Conservation (phyloP, 2,797 vertebrate species). For the Sebastes vulpes region DNA sequence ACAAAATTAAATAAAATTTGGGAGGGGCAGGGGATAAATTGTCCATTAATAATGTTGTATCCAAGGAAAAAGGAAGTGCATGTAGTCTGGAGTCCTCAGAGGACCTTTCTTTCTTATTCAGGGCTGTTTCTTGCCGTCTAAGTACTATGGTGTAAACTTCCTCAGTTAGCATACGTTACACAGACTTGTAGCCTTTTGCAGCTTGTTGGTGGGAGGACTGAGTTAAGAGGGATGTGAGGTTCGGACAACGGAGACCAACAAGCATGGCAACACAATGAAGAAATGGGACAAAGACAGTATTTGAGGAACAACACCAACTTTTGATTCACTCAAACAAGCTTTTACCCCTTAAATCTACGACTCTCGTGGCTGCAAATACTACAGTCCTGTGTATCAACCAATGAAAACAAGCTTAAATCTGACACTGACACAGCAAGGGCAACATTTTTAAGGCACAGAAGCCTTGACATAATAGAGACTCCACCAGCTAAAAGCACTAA, state of each 20-base stretch:
- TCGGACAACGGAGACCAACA: slow-evolving; percentile 73
- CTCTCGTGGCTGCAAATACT: slow-evolving; percentile 51
- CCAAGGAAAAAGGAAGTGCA: slow-evolving; percentile 85
- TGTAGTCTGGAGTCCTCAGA: slow-evolving; percentile 84
- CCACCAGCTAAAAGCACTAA: slow-evolving; percentile 88
- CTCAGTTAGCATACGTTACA: slow-evolving; percentile 41
- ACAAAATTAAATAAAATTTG: slow-evolving; percentile 80
- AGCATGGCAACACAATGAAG: slow-evolving; percentile 77
- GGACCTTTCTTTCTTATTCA: slow-evolving; percentile 76
- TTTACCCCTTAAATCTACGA: slow-evolving; percentile 60
- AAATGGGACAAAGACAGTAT: slow-evolving; percentile 63
- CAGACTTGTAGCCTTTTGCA: slow-evolving; percentile 76
- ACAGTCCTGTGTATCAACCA: slow-evolving; percentile 63
- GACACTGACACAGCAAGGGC: slow-evolving; percentile 82
- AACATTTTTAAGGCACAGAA: slow-evolving; percentile 89
- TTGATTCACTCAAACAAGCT: slow-evolving; percentile 66
- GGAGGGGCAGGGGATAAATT: slow-evolving; percentile 64
- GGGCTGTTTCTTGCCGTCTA: slow-evolving; percentile 70
- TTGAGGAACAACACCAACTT: slow-evolving; percentile 65
- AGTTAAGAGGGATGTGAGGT: slow-evolving; percentile 54
- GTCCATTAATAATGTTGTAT: slow-evolving; percentile 72
- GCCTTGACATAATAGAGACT: slow-evolving; percentile 90
- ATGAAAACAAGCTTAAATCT: slow-evolving; percentile 66
- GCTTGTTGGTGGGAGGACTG: slow-evolving; percentile 72
- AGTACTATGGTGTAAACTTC: slow-evolving; percentile 74